Conservation (phyloP, 2,797 vertebrate species). For the Enteromius unitaeniatus region DNA sequence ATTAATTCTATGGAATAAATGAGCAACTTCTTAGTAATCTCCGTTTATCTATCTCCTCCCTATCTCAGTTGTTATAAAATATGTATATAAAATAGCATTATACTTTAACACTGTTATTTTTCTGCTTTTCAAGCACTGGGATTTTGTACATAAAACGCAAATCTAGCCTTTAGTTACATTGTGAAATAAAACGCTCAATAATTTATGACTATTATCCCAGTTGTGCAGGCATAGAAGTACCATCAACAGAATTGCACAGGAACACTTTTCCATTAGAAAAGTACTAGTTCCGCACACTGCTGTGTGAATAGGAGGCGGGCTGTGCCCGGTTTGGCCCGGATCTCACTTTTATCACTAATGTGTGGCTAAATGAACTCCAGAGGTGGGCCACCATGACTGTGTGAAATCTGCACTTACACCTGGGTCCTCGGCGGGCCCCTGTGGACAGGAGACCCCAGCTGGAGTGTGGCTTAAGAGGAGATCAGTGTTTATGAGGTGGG, state of each 20-base stretch:
- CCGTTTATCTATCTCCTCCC: neutral
- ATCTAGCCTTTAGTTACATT: conserved; percentile 2
- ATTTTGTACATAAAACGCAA: neutral
- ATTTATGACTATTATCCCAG: conserved; percentile 12
- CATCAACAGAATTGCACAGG: conserved; percentile 1
- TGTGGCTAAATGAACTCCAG: conserved; percentile 45
- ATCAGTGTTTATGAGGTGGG: conserved; percentile 48
- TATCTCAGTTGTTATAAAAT: neutral
- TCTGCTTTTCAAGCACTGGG: neutral
- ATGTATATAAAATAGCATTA: neutral
- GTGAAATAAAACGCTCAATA: conserved; percentile 1
- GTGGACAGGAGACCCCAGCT: conserved; percentile 41
- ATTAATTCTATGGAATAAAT: neutral
- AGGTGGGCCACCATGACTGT: conserved; percentile 48
- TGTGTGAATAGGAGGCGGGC: conserved; percentile 23
- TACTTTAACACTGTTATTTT: neutral
- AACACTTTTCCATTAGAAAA: conserved; percentile 4
- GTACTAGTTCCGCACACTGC: conserved; percentile 1
- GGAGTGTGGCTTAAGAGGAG: conserved; percentile 34
- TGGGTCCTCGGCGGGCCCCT: conserved; percentile 28
- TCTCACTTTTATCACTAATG: conserved; percentile 12
- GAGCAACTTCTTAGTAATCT: too few relatives aligned
- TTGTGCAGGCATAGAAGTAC: neutral
- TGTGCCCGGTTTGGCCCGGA: neutral
- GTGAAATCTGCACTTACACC: conserved; percentile 41